Evolutionary conservation across 2,797 vertebrate genomes (phyloP).

Genomic region (Cyclopterus lumpus): DNA sequence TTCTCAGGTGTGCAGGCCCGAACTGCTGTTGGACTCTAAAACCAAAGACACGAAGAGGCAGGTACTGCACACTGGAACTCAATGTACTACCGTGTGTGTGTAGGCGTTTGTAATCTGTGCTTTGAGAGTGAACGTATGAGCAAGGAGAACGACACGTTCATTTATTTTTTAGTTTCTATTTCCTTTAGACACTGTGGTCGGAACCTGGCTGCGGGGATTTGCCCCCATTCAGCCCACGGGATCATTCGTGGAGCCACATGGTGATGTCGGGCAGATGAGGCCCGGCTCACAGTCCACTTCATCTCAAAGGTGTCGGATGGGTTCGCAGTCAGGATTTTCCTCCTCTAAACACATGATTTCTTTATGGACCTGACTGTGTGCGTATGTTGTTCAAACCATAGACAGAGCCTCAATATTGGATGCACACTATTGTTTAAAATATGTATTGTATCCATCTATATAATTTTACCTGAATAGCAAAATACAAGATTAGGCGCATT

Average conservation of each 20-base stretch:
- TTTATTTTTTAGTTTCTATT: background rate
- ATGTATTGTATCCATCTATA: background rate
- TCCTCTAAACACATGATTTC: slow-evolving; percentile 1
- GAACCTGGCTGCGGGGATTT: slow-evolving; percentile 3
- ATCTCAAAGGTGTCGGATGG: background rate
- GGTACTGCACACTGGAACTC: slow-evolving; percentile 18
- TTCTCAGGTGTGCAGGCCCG: slow-evolving; percentile 40
- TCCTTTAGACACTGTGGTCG: background rate
- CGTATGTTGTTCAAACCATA: background rate
- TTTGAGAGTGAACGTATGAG: slow-evolving; percentile 10
- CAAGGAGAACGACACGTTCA: background rate
- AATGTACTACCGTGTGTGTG: slow-evolving; percentile 14
- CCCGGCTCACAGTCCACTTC: background rate
- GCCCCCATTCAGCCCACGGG: slow-evolving; percentile 7
- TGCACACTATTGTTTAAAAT: background rate
- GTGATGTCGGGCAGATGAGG: slow-evolving; percentile 7
- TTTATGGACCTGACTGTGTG: background rate
- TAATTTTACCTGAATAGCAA: no score
- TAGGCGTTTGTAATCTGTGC: slow-evolving; percentile 38
- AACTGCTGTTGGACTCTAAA: slow-evolving; percentile 47
- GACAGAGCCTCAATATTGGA: background rate
- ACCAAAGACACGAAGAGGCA: slow-evolving; percentile 18
- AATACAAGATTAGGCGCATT: background rate
- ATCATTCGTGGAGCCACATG: slow-evolving; percentile 6
- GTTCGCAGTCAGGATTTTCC: background rate